Conservation (phyloP, 2,797 vertebrate genomes). For the Petrocephalus schoutedeni region DNA sequence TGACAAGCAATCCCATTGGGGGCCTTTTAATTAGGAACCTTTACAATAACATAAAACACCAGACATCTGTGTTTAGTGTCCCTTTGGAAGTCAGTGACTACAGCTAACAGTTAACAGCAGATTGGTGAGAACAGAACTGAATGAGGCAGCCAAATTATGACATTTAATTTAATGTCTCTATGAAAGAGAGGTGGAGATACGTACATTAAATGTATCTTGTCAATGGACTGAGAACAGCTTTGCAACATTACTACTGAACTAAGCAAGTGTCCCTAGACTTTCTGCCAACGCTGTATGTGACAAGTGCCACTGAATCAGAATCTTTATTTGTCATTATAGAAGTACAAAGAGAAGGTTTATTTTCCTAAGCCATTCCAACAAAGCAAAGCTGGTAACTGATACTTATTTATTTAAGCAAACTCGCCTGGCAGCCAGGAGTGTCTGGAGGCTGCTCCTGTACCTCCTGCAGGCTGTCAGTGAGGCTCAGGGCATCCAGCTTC, state of each 20-base stretch:
- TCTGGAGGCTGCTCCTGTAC: conserved; percentile 40
- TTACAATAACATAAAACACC: no score
- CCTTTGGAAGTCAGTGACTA: no score
- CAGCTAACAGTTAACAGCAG: no score
- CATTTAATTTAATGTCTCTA: not conserved
- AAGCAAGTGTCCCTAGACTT: not conserved
- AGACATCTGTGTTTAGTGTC: no score
- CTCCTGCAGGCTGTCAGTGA: conserved; percentile 46
- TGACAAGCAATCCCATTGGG: not conserved
- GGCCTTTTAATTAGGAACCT: not conserved
- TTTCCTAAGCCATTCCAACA: no score
- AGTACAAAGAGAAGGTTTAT: no score
- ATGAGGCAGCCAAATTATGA: not conserved
- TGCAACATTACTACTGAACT: not conserved
- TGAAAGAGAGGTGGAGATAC: not conserved
- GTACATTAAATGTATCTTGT: not conserved
- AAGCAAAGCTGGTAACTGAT: not conserved
- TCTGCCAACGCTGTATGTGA: not conserved
- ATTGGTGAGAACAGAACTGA: not conserved
- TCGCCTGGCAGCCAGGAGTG: not conserved
- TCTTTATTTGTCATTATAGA: no score
- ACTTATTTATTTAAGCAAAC: not conserved
- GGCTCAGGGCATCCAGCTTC: conserved; percentile 58
- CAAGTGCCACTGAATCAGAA: not conserved
- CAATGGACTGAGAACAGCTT: not conserved